phyloP scores from a whole-genome alignment of 2,888 invertebrate species.

The Philereme transversata region DNA sequence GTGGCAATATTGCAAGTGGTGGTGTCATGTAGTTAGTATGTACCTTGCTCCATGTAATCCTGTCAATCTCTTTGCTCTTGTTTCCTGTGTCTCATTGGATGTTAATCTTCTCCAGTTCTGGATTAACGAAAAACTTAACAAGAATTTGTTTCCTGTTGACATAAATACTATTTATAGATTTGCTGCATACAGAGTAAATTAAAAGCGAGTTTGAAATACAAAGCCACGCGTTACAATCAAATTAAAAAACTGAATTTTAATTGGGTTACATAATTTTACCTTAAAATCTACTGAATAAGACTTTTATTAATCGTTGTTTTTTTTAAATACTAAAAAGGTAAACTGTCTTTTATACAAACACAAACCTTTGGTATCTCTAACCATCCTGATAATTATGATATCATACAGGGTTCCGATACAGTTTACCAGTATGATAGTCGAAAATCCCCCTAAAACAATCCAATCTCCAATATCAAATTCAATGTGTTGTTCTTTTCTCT shows the following conservation, averaged over 20 bases:
- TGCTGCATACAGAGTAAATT: background rate
- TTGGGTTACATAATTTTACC: no score
- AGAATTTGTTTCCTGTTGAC: slow-evolving; percentile 34
- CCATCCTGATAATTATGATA: slow-evolving; percentile 20
- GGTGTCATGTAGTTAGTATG: no score
- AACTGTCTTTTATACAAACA: background rate
- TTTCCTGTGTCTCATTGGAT: slow-evolving; percentile 36
- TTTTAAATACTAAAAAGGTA: no score
- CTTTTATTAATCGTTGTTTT: no score
- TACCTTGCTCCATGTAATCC: slow-evolving; percentile 51
- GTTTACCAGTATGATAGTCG: slow-evolving; percentile 27
- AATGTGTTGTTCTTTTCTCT: slow-evolving; percentile 23
- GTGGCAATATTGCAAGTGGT: no score
- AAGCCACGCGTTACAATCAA: no score
- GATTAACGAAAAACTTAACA: slow-evolving; percentile 46
- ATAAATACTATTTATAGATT: no score
- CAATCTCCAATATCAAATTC: slow-evolving; percentile 33
- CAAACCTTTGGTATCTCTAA: slow-evolving; percentile 41
- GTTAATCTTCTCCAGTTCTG: slow-evolving; percentile 44
- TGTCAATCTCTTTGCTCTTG: slow-evolving; percentile 37
- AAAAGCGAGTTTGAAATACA: no score
- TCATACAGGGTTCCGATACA: slow-evolving; percentile 34
- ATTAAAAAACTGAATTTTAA: no score
- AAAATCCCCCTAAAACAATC: slow-evolving; percentile 30
- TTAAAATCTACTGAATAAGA: no score